These are phyloP conservation scores for Bucco capensis DNA, from an alignment of 2,113 vertebrate genomes.

Conservation along the genomic window DNA sequence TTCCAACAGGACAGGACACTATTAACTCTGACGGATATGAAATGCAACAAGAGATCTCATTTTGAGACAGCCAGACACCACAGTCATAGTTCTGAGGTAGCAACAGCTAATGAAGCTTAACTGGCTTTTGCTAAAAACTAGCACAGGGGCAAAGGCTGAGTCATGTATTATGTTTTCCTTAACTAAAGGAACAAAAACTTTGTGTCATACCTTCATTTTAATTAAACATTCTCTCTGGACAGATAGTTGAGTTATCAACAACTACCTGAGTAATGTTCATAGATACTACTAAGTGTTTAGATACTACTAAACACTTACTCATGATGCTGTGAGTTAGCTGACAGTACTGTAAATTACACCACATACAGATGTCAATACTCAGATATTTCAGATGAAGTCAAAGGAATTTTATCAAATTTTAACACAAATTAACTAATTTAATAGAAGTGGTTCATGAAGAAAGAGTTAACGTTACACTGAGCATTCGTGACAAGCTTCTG, in stretches of 20 bases:
- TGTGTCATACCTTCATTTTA: slow-evolving; percentile 1
- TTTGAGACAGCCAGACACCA: slow-evolving; percentile 51
- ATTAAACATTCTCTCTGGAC: not conserved
- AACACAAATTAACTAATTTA: not conserved
- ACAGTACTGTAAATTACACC: not conserved
- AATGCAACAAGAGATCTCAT: slow-evolving; percentile 73
- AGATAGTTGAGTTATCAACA: not conserved
- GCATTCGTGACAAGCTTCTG: not conserved
- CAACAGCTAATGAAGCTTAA: slow-evolving; percentile 22
- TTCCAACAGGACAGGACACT: slow-evolving; percentile 59
- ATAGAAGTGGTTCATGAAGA: not conserved
- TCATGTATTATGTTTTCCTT: not conserved
- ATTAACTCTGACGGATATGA: slow-evolving; percentile 68
- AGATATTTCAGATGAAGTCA: not conserved
- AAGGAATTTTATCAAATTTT: not conserved
- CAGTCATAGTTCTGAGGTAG: slow-evolving; percentile 35
- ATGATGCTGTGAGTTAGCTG: not conserved
- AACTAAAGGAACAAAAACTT: not conserved
- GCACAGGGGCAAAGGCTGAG: slow-evolving; percentile 5
- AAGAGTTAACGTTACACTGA: not conserved
- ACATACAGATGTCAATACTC: not conserved
- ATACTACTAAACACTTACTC: no score
- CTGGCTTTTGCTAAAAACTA: slow-evolving; percentile 4
- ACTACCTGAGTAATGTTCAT: not conserved
- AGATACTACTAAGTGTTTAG: no score